phyloP scores from a whole-genome alignment of 2,113 vertebrate species.

The Nothocercus nigrocapillus region DNA sequence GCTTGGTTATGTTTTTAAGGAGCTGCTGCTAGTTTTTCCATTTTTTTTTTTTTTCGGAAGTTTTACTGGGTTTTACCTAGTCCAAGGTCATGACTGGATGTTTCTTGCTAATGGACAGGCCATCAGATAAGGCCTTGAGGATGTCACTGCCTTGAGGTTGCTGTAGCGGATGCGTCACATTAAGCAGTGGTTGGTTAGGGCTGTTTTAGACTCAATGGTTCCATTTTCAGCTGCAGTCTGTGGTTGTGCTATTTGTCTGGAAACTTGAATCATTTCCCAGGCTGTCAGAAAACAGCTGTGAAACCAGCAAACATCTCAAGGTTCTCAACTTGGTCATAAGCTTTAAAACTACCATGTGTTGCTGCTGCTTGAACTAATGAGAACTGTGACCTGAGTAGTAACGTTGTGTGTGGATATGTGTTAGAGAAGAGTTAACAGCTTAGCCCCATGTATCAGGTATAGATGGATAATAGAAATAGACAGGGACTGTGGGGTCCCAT shows the following conservation, averaged over 20 bases:
- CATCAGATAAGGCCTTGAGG: not conserved
- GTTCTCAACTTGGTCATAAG: accelerated
- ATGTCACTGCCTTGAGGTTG: not conserved
- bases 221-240: not conserved
- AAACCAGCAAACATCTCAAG: not conserved
- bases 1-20: not conserved
- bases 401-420: not conserved
- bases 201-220: not conserved
- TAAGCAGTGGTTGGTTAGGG: not conserved
- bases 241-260: not conserved
- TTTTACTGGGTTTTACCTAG: not conserved
- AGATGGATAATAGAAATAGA: not conserved
- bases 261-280: not conserved
- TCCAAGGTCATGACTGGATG: not conserved
- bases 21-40: not conserved
- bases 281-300: not conserved
- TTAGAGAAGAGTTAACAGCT: not conserved
- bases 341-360: not conserved
- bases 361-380: not conserved
- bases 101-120: not conserved
- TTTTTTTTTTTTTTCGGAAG: not conserved
- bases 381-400: not conserved
- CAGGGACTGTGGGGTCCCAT: accelerated
- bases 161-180: not conserved
- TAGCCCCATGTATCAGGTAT: not conserved